Conservation (phyloP, 2,113 vertebrate genomes). For the Jaculus jaculus region DNA sequence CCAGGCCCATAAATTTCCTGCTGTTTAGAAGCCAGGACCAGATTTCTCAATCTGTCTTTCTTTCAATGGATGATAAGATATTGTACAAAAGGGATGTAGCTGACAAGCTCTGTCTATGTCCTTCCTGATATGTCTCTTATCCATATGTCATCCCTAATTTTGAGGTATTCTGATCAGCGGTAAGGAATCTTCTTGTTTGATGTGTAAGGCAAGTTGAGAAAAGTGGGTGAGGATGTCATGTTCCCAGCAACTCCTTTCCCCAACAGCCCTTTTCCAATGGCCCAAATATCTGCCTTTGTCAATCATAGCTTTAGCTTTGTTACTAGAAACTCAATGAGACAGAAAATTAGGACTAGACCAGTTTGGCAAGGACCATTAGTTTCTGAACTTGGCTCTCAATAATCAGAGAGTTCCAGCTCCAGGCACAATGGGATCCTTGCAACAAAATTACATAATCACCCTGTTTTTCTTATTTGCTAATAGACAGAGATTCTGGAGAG, state of each 20-base stretch:
- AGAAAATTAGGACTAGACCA: slow-evolving; percentile 70
- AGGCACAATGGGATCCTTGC: slow-evolving; percentile 37
- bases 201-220: background rate
- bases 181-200: background rate
- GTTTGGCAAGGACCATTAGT: slow-evolving; percentile 51
- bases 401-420: slow-evolving; percentile 45
- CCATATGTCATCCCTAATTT: background rate
- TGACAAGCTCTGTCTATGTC: accelerated
- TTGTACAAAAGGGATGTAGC: background rate
- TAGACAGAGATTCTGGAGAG: background rate
- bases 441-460: slow-evolving; percentile 25
- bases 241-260: background rate
- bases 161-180: background rate
- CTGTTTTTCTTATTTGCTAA: slow-evolving; percentile 20
- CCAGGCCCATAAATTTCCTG: background rate
- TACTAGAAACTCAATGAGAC: slow-evolving; percentile 67
- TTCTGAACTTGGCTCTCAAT: slow-evolving; percentile 37
- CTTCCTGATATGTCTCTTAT: background rate
- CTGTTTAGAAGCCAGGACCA: background rate
- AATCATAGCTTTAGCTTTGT: slow-evolving; percentile 48
- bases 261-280: slow-evolving; percentile 11
- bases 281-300: slow-evolving; percentile 50
- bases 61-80: background rate
- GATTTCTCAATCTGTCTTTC: background rate
- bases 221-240: background rate